These are phyloP conservation scores for Tricholauxania praeusta DNA, from an alignment of 2,888 invertebrate genomes.

Conservation along the genomic window DNA sequence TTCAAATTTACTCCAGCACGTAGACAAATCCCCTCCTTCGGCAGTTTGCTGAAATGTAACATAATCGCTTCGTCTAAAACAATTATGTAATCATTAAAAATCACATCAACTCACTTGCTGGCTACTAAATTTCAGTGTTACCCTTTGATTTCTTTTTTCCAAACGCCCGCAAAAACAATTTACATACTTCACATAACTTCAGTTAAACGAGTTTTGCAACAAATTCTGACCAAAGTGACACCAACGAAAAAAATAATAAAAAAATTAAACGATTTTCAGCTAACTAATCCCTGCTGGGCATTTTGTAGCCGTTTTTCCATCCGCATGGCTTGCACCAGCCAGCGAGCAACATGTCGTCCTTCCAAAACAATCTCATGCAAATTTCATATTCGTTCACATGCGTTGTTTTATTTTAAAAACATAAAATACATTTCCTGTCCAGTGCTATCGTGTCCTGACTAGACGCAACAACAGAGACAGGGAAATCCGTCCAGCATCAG, in stretches of 20 bases:
- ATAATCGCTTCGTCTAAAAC: conserved; percentile 54
- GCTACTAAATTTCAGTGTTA: conserved; percentile 20
- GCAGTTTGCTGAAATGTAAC: conserved; percentile 11
- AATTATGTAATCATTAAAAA: conserved; percentile 60
- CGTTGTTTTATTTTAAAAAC: conserved; percentile 52
- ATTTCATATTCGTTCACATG: conserved; percentile 57
- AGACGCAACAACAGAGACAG: conserved; percentile 20
- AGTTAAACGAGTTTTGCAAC: conserved; percentile 60
- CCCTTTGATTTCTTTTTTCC: conserved; percentile 15
- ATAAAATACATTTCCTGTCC: conserved; percentile 65
- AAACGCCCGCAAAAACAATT: conserved; percentile 57
- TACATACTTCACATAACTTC: conserved; percentile 64
- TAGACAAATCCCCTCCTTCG: not conserved
- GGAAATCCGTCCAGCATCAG: conserved; percentile 29
- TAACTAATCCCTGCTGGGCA: conserved; percentile 65
- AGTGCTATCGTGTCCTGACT: not conserved
- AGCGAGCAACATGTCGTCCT: conserved; percentile 53
- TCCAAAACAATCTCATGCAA: conserved; percentile 61
- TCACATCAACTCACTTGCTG: conserved; percentile 49
- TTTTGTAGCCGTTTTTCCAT: conserved; percentile 55
- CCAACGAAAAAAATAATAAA: conserved; percentile 39
- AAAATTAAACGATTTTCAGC: conserved; percentile 58
- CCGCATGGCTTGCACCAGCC: conserved; percentile 2
- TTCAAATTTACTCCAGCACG: not conserved
- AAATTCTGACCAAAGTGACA: conserved; percentile 51